Evolutionary conservation across 1,140 invertebrate species (phyloP), one percentile per base, ranked within the genome.

Genomic region (Saxidomus purpurata): DNA sequence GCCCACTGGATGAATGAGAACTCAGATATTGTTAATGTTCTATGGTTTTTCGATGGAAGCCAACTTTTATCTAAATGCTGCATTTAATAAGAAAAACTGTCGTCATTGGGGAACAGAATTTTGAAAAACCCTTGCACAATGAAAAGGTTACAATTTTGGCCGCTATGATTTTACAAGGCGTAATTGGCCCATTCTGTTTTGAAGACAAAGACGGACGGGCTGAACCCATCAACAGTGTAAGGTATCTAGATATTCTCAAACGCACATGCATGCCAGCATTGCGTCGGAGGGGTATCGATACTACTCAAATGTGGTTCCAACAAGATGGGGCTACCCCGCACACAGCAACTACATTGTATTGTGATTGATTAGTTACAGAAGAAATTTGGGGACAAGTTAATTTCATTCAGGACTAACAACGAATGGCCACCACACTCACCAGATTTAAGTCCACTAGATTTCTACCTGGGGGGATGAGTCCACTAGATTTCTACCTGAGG

Each of bases 371-470:
- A 28, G 40, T 11, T 76, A 0, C 40, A 76, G 11, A 38, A 74
- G 71, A 76, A 22, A 25, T 76, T 76, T 76, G 6, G 22, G 40
- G 36, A 74, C 36, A 74, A 22, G 19, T 2, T 40, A 8, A 40
- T 74, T 40, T 40, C 69, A 15, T 1, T 61, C 1, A 79, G 38
- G 13, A 40, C 49, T 61, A 31, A 61, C 19, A 25, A 36, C 19
- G 40, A 15, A 34, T 67, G 80, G 80, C 80, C 80, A 38, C 59
- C 80, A 43, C 55, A 49, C n/a, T 82, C 59, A 61, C 80, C 34
- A 67, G 80, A 82, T 28, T 40, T 82, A 13, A 82, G 15, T 76
- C 71, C 40, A n/a, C n/a, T 74, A 15, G 69, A 74, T 36, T 40
- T 74, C 40, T 74, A 38, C 19, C 22, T 40, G 11, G 4, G 34